phyloP scores from a whole-genome alignment of 2,797 vertebrate genomes.

The Glyptemys insculpta region DNA sequence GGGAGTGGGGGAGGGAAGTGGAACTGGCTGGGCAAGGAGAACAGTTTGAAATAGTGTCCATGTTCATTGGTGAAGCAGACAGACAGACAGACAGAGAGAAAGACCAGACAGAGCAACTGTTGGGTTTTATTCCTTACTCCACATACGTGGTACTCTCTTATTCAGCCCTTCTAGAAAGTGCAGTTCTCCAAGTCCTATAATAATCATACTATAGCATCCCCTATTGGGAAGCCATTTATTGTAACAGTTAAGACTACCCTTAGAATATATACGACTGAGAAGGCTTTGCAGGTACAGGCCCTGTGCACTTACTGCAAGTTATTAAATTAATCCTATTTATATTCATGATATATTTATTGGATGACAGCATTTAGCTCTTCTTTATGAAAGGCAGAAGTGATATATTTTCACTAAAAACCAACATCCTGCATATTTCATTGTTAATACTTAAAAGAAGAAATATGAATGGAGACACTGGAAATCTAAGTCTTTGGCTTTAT shows the following conservation, averaged over 20 bases:
- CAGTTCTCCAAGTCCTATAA: slow-evolving; percentile 8
- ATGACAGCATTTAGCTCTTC: background rate
- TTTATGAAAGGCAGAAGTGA: background rate
- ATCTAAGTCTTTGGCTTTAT: slow-evolving; percentile 38
- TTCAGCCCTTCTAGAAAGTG: slow-evolving; percentile 2
- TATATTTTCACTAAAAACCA: background rate
- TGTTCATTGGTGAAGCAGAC: too few species aligned
- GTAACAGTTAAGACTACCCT: background rate
- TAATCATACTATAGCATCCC: background rate
- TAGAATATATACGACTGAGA: background rate
- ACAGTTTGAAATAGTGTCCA: too few species aligned
- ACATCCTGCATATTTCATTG: background rate
- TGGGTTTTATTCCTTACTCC: background rate
- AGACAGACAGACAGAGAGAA: too few species aligned
- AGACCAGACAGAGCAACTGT: background rate
- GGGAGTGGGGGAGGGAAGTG: too few species aligned
- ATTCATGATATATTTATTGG: background rate
- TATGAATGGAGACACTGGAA: slow-evolving; percentile 26
- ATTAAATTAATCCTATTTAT: background rate
- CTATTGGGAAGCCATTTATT: background rate
- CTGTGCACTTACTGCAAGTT: background rate
- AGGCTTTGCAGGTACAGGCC: background rate
- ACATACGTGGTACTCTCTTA: background rate
- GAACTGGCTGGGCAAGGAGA: too few species aligned
- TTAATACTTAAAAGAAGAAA: background rate